Evolutionary conservation across 1,140 invertebrate species (phyloP).

Genomic region (Drosophila sturtevanti): DNA sequence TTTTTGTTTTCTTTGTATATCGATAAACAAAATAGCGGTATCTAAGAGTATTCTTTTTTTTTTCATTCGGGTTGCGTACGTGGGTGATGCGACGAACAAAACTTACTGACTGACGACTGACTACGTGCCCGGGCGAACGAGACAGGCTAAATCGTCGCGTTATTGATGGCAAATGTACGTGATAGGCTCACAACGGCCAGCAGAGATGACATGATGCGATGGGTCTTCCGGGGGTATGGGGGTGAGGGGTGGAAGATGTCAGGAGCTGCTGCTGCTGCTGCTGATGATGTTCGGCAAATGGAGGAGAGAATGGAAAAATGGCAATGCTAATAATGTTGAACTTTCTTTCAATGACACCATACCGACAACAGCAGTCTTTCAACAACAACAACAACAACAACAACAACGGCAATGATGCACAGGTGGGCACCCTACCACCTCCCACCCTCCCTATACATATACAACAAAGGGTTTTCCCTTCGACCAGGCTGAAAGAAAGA

Average conservation of each 20-base stretch:
- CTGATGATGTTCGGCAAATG: too few species aligned
- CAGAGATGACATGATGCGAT: constrained; percentile 14
- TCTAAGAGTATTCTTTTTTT: constrained; percentile 46
- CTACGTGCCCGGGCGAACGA: constrained; percentile 71
- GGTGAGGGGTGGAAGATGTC: too few species aligned
- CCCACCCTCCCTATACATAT: not conserved
- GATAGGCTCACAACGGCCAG: constrained; percentile 68
- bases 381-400: constrained; percentile 59
- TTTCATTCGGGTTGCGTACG: constrained; percentile 47
- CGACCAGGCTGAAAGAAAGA: constrained; percentile 43
- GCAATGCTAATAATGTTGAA: constrained; percentile 44
- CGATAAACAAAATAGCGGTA: constrained; percentile 71
- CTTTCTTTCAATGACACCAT: constrained; percentile 17
- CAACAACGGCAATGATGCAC: constrained; percentile 66
- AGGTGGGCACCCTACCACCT: not conserved
- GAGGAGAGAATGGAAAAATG: not conserved
- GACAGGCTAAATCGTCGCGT: constrained; percentile 81
- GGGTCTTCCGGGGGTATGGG: constrained; percentile 21
- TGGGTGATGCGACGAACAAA: constrained; percentile 28
- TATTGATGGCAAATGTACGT: constrained; percentile 80
- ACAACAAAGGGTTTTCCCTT: constrained; percentile 55
- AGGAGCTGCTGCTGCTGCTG: too few species aligned
- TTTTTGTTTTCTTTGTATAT: constrained; percentile 37
- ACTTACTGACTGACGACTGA: constrained; percentile 9
- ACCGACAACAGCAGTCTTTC: constrained; percentile 41